Base-by-base conservation (phyloP, 2,888 invertebrate species). In the Dione juno region DNA sequence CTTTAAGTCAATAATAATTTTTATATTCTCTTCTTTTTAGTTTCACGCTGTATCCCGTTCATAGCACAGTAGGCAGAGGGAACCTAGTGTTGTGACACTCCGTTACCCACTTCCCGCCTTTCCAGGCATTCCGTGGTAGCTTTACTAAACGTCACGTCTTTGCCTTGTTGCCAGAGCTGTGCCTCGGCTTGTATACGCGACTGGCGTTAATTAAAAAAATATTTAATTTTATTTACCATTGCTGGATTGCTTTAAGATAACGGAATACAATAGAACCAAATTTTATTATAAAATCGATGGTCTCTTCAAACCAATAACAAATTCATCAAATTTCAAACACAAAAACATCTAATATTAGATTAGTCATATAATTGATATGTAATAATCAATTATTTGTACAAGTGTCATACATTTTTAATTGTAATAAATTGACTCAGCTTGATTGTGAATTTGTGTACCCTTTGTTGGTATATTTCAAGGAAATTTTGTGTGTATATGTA, bases 301-400 rank as follows among this genome's bases (percentile, higher is more conserved):
- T 37, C 37, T 54, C 11, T 9, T 35, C 16, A 35, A 54, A 6
- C 16, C 35, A 54, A 54, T n/a, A 54, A 14, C 28, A 53, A 54
- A n/a, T 54, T 54, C 16, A 11, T 10, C 6, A 37, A 54, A 54
- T n/a, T n/a, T n/a, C 14, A n/a, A 40, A 52, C 21, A 28, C 21
- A 37, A 57, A 41, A 58, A 58, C 40, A 58, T 40, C 58, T 21
- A 59, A 59, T 14, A 59, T 43, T 59, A 59, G 43, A 21, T 28
- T 59, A 28, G 43, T 59, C 59, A 59, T 10, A 0, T 41, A 40
- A 43, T 41, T 59, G 19, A 21, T 41, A 28, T 28, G 14, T 41
- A 40, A 43, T 59, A 59, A 43, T 41, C 14, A 28, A 59, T 43
- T 59, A 28, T 59, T 43, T 43, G 16, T 59, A 21, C 59, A 59